Percentiles rank a stretch among this genome's conserved stretches.
Evolutionary conservation across 2,888 invertebrate genomes (phyloP).

Genomic region (Zaprionus lineosus): DNA sequence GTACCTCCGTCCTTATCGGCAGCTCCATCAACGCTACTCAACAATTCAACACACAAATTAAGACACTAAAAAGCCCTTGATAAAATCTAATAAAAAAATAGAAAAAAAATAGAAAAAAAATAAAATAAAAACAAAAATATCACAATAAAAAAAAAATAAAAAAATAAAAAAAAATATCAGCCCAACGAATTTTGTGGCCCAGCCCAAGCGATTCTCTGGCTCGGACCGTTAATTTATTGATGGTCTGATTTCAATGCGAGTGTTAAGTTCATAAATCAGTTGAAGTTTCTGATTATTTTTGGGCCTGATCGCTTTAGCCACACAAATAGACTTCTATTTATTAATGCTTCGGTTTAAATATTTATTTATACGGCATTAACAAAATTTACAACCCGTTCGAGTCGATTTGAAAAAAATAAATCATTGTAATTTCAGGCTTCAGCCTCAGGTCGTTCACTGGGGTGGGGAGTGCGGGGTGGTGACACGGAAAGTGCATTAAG

Average conservation of each 20-base stretch:
- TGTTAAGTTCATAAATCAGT: conserved; percentile 62
- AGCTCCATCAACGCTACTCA: conserved; percentile 45
- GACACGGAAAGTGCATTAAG: conserved; percentile 66
- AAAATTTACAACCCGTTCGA: conserved; percentile 39
- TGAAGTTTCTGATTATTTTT: conserved; percentile 45
- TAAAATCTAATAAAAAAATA: too few species aligned
- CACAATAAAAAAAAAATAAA: conserved; percentile 3
- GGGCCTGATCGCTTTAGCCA: conserved; percentile 11
- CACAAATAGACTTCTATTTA: conserved; percentile 36
- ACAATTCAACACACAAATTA: conserved; percentile 53
- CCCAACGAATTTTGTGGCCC: conserved; percentile 18
- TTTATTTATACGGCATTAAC: conserved; percentile 63
- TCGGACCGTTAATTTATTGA: conserved; percentile 44
- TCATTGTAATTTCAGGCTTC: conserved; percentile 59
- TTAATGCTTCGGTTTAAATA: conserved; percentile 46
- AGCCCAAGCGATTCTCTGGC: conserved; percentile 5
- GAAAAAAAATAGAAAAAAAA: too few species aligned
- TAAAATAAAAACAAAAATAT: conserved; percentile 10
- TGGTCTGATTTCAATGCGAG: conserved; percentile 37
- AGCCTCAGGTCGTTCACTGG: conserved; percentile 36
- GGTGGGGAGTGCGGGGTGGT: neutral
- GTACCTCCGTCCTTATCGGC: conserved; percentile 12
- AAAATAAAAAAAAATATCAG: too few species aligned
- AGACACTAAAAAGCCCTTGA: conserved; percentile 44
- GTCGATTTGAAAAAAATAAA: conserved; percentile 44